Base-by-base conservation (phyloP, 2,113 vertebrate genomes). In the Thymallus thymallus region DNA sequence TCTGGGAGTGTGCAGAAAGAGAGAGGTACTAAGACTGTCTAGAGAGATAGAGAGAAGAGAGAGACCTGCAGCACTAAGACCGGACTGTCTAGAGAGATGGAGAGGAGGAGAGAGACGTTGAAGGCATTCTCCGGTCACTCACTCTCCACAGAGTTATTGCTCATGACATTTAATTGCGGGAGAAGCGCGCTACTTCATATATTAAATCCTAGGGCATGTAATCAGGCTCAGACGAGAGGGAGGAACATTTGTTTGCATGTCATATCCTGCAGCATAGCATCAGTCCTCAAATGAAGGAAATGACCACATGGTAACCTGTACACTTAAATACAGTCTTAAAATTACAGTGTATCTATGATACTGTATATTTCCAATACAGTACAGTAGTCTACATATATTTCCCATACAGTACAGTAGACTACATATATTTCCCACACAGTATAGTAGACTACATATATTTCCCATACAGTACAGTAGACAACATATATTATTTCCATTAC, bases 111-210 rank as follows among this genome's bases (percentile, higher is more conserved):
- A 35, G 46, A 48, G 56, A 58, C 16, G 3, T 22, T 62, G 23
- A 45, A 76, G 35, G 24, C 56, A 45, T 24, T 62, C 67, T 41
- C 55, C 2, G 58, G 67, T 48, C 67, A 63, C 32, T 69, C 74
- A 69, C 22, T 61, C 56, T 35, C 18, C 67, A 9, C 66, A 61
- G 51, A 75, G 56, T 75, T 60, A 76, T 69, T 76, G 58, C 68
- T 76, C 66, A 29, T 76, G 74, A 69, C 74, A 76, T 68, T 75
- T 76, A 76, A 76, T 69, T 76, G 74, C 35, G 35, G 45, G 68
- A 26, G 56, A 58, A 46, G 55, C 65, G 4, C 35, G 60, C 58
- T 63, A 62, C 35, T 75, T 69, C 35, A 29, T 75, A 46, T 75
- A 56, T 62, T 63, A 26, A 48, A 24, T 62, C 74, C 74, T 6